Evolutionary conservation across 2,113 vertebrate species (phyloP).

Genomic region (Platichthys flesus): DNA sequence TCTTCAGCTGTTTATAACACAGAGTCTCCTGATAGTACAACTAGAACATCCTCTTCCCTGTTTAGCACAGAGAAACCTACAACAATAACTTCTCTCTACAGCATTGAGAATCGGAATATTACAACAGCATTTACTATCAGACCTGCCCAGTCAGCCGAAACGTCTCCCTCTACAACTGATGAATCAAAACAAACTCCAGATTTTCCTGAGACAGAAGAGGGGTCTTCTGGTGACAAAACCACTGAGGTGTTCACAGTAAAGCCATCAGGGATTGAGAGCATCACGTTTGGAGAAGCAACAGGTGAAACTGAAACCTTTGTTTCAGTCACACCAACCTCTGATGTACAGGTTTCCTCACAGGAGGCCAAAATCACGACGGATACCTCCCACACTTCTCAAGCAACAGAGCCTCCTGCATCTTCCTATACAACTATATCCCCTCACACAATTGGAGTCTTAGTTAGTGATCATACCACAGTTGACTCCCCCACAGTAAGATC

Average conservation of each 20-base stretch:
- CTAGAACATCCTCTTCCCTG: slow-evolving; percentile 20
- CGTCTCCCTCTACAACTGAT: slow-evolving; percentile 14
- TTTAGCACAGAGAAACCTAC: slow-evolving; percentile 50
- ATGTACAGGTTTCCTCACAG: slow-evolving; percentile 43
- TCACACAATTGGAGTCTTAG: slow-evolving; percentile 5
- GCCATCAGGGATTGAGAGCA: slow-evolving; percentile 16
- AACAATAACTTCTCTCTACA: slow-evolving; percentile 37
- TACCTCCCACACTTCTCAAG: slow-evolving; percentile 1
- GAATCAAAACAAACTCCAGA: slow-evolving; percentile 18
- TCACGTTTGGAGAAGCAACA: slow-evolving; percentile 65
- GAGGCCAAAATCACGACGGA: slow-evolving; percentile 18
- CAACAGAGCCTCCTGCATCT: slow-evolving; percentile 17
- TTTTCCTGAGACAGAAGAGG: slow-evolving; percentile 32
- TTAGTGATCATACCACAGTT: slow-evolving; percentile 24
- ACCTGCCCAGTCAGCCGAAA: slow-evolving; percentile 13
- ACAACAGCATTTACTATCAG: slow-evolving; percentile 7
- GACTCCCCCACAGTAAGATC: slow-evolving; percentile 41
- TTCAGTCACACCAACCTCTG: slow-evolving; percentile 48
- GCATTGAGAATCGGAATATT: slow-evolving; percentile 44
- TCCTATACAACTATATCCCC: slow-evolving; percentile 1
- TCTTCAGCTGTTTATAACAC: not conserved
- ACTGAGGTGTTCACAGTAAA: slow-evolving; percentile 21
- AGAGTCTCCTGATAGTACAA: not conserved
- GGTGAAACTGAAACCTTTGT: slow-evolving; percentile 63
- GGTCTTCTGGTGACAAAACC: slow-evolving; percentile 35